Percentiles rank a stretch among this genome's conserved stretches.
These are phyloP conservation scores for Oreotragus oreotragus DNA, from an alignment of 2,113 vertebrate genomes.

Conservation along the genomic window DNA sequence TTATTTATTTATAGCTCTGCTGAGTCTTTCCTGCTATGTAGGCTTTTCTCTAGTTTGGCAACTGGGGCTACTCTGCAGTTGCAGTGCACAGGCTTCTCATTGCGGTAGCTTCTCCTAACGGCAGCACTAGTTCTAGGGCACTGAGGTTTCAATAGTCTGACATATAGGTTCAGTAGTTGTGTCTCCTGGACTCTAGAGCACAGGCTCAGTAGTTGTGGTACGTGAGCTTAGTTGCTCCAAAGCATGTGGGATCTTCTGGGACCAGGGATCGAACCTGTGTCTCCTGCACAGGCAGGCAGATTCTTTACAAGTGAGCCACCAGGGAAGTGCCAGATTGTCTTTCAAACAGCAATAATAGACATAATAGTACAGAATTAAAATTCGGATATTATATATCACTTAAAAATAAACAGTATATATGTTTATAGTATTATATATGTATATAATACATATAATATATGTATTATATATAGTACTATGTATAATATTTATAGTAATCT, in stretches of 20 bases:
- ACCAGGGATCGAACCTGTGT: not conserved
- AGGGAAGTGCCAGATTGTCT: not conserved
- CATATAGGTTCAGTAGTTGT: not conserved
- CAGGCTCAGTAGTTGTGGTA: not conserved
- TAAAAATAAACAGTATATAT: not conserved
- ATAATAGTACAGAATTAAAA: not conserved
- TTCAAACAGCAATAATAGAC: not conserved
- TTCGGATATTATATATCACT: not conserved
- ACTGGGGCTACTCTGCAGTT: not conserved
- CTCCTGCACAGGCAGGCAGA: not conserved
- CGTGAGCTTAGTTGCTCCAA: not conserved
- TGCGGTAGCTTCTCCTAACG: not conserved
- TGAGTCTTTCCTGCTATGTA: not conserved
- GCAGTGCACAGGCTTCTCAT: not conserved
- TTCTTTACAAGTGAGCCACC: not conserved
- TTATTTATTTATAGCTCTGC: not conserved
- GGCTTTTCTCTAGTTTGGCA: not conserved
- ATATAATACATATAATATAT: not conserved
- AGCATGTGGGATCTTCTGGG: not conserved
- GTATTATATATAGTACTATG: not conserved
- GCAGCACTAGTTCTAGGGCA: not conserved
- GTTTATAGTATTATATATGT: not conserved
- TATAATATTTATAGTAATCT: not conserved
- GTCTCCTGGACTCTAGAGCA: not conserved
- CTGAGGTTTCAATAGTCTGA: not conserved